These are phyloP conservation scores for Triops cancriformis DNA, from an alignment of 1,140 invertebrate species.

Conservation along the genomic window DNA sequence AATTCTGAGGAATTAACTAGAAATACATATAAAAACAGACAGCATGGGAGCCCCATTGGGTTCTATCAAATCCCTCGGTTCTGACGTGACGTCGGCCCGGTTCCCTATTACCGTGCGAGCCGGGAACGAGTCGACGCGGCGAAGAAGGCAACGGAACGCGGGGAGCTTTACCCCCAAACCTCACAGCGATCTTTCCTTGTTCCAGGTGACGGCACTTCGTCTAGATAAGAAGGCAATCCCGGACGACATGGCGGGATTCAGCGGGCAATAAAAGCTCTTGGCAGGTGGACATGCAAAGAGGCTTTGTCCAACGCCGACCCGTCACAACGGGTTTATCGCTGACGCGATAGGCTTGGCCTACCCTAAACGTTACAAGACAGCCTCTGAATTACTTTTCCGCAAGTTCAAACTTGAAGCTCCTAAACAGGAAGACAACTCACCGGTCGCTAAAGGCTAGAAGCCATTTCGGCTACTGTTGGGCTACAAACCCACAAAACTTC, in stretches of 20 bases:
- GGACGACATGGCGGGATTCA: constrained; percentile 8
- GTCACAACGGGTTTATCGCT: constrained; percentile 12
- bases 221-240: constrained; percentile 8
- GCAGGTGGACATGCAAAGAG: constrained; percentile 12
- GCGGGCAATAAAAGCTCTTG: constrained; percentile 13
- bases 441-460: background rate
- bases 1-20: background rate
- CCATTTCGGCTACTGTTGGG: background rate
- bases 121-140: background rate
- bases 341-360: background rate
- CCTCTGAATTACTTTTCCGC: constrained; percentile 5
- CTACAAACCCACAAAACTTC: background rate
- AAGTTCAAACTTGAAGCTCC: background rate
- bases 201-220: constrained; percentile 12
- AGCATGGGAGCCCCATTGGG: background rate
- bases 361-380: background rate
- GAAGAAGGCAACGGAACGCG: background rate
- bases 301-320: constrained; percentile 8
- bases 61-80: background rate
- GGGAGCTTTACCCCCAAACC: background rate
- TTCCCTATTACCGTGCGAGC: background rate
- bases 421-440: background rate
- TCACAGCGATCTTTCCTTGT: background rate
- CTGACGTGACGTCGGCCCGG: background rate
- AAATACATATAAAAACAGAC: background rate